Conservation (phyloP, 2,888 invertebrate genomes). For the Cataglyphis cursor region DNA sequence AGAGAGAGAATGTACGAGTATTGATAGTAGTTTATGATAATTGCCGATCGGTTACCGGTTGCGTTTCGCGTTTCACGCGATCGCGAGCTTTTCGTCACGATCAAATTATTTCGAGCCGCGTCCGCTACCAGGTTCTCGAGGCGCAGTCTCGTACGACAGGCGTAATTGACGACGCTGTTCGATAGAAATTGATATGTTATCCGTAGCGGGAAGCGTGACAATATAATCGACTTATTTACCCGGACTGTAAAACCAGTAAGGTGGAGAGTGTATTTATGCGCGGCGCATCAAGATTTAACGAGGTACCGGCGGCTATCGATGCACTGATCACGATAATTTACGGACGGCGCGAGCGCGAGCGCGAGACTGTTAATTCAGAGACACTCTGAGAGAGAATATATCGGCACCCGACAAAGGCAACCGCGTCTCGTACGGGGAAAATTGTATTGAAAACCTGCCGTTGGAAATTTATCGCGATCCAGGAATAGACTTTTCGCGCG, state of each 20-base stretch:
- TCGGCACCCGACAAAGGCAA: neutral
- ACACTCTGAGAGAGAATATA: neutral
- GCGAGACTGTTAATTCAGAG: slow-evolving; percentile 12
- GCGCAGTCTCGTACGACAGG: neutral
- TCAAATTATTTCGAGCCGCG: slow-evolving; percentile 21
- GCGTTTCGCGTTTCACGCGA: slow-evolving; percentile 13
- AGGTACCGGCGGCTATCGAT: slow-evolving; percentile 66
- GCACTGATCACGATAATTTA: slow-evolving; percentile 55
- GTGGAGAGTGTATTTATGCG: slow-evolving; percentile 69
- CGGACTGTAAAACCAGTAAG: slow-evolving; percentile 67
- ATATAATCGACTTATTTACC: slow-evolving; percentile 75
- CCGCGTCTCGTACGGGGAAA: neutral
- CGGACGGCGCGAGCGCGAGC: slow-evolving; percentile 28
- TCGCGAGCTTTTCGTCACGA: slow-evolving; percentile 11
- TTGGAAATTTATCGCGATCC: slow-evolving; percentile 33
- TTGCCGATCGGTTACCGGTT: slow-evolving; percentile 23
- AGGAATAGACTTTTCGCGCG: slow-evolving; percentile 41
- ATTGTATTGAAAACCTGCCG: neutral
- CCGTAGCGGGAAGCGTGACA: slow-evolving; percentile 59
- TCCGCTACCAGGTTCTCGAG: neutral
- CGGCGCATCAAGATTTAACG: slow-evolving; percentile 71
- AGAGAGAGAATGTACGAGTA: slow-evolving; percentile 13
- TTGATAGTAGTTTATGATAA: slow-evolving; percentile 51
- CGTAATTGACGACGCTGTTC: slow-evolving; percentile 35
- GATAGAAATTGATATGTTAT: slow-evolving; percentile 73